Evolutionary conservation across 2,888 invertebrate species (phyloP).

Genomic region (Euclidia mi): DNA sequence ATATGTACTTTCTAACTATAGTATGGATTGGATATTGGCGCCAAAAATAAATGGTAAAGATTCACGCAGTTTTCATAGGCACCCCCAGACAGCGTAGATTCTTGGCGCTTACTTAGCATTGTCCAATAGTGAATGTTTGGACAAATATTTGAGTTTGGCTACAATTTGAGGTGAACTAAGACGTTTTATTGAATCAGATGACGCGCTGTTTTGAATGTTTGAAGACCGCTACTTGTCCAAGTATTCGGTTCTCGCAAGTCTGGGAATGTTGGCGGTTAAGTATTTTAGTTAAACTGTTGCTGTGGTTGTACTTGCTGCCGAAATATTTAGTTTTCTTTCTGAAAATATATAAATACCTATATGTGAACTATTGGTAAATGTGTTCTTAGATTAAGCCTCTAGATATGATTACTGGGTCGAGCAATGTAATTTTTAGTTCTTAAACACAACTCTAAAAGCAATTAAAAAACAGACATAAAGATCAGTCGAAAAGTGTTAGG

Average conservation of each 20-base stretch:
- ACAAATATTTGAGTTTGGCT: constrained; percentile 57
- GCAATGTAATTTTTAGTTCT: too few species aligned
- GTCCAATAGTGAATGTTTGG: constrained; percentile 58
- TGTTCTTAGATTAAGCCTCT: too few species aligned
- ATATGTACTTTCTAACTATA: too few species aligned
- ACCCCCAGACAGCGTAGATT: constrained; percentile 36
- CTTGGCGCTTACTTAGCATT: constrained; percentile 61
- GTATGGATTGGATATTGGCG: too few species aligned
- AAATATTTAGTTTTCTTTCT: neutral
- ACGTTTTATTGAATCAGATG: constrained; percentile 55
- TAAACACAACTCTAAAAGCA: too few species aligned
- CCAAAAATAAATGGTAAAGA: too few species aligned
- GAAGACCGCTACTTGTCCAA: constrained; percentile 22
- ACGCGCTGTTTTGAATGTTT: constrained; percentile 56
- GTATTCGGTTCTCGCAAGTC: too few species aligned
- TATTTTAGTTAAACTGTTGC: neutral
- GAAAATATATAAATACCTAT: neutral
- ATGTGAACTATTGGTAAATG: too few species aligned
- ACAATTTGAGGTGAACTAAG: constrained; percentile 57
- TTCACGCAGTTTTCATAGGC: constrained; percentile 22
- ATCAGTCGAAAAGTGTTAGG: too few species aligned
- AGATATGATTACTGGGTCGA: too few species aligned
- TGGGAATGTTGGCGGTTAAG: neutral
- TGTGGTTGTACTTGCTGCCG: neutral
- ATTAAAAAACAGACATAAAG: too few species aligned